A percentile compares a stretch with the other conserved stretches of the same genome.
These are phyloP conservation scores for Melolontha melolontha DNA, from an alignment of 2,888 invertebrate genomes.

Conservation along the genomic window DNA sequence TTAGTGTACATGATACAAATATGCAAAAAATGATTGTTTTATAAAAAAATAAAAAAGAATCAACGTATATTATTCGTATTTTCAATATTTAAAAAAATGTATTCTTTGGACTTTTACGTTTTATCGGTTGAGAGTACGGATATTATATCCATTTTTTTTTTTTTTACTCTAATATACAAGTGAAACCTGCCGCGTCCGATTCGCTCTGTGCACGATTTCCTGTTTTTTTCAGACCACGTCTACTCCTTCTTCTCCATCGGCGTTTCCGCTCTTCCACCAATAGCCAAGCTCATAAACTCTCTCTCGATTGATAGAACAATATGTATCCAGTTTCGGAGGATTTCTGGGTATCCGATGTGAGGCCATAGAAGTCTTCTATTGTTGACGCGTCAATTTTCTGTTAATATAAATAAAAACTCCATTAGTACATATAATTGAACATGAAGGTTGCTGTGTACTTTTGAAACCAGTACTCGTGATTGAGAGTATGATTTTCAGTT, in stretches of 20 bases:
- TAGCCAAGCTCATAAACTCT: constrained; percentile 57
- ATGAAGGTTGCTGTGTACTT: background rate
- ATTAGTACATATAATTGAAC: too few species aligned
- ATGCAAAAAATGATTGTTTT: constrained; percentile 28
- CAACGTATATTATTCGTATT: constrained; percentile 35
- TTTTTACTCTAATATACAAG: constrained; percentile 32
- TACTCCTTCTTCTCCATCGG: constrained; percentile 35
- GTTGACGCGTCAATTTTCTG: constrained; percentile 99
- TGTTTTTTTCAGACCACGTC: constrained; percentile 38
- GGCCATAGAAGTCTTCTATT: constrained; percentile 99
- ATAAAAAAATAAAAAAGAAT: constrained; percentile 4
- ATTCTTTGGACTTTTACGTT: constrained; percentile 43
- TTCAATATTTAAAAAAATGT: constrained; percentile 39
- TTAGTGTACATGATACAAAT: constrained; percentile 18
- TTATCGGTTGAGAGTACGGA: constrained; percentile 38
- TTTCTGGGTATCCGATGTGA: constrained; percentile 98
- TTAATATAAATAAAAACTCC: background rate
- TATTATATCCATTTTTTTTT: constrained; percentile 30
- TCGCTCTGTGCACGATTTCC: constrained; percentile 33
- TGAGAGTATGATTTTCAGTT: too few species aligned
- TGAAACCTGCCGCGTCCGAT: constrained; percentile 37
- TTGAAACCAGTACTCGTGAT: too few species aligned
- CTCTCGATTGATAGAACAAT: constrained; percentile 94
- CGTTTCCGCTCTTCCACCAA: constrained; percentile 37
- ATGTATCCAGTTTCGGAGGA: constrained; percentile 99